Evolutionary conservation across 2,888 invertebrate species (phyloP), one percentile per base, ranked within the genome.

Genomic region (Anoncus sp.): DNA sequence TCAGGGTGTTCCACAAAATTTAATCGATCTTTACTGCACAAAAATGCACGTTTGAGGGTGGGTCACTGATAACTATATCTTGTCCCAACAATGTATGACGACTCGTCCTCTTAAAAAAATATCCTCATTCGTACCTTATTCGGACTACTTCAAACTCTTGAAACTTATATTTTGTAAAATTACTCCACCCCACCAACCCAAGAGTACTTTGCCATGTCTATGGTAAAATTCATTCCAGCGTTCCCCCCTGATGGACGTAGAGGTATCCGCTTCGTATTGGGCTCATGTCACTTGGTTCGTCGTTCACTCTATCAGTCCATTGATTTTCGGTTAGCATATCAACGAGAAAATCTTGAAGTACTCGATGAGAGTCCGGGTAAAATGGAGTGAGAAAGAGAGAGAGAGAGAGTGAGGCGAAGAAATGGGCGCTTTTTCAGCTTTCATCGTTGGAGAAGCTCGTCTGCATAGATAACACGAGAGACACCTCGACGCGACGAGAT

Each of bases 271-370:
- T 31, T 7, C 31, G 3, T 31, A n/a, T 47, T 16, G 47, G 7
- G 7, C 47, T 53, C 12, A 3, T 31, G 18, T 49, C 45, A 0
- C n/a, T n/a, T 22, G 20, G 38, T 38, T 40, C 40, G 27, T 63
- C 38, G 18, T 49, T 49, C 38, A 40, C 43, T 40, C 43, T 40
- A 70, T 73, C 72, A 45, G 43, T 45, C 55, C 67, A 82, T 82
- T 75, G 81, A 82, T 82, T 81, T 75, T 82, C 82, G 81, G 71
- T 82, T 72, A 81, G 73, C 71, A 73, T 82, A 82, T 82, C 79
- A 31, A 27, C 45, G 62, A 35, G 65, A 22, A 49, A 40, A 76
- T 76, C 72, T 73, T 49, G n/a, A 27, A 65, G 49, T 40, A 53
- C 9, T 38, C 24, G 55, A 22, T 6, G 6, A 20, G 18, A 18